A percentile compares a stretch with the other conserved stretches of the same genome.
Conservation (phyloP, 2,113 vertebrate genomes). For the Seriola quinqueradiata region DNA sequence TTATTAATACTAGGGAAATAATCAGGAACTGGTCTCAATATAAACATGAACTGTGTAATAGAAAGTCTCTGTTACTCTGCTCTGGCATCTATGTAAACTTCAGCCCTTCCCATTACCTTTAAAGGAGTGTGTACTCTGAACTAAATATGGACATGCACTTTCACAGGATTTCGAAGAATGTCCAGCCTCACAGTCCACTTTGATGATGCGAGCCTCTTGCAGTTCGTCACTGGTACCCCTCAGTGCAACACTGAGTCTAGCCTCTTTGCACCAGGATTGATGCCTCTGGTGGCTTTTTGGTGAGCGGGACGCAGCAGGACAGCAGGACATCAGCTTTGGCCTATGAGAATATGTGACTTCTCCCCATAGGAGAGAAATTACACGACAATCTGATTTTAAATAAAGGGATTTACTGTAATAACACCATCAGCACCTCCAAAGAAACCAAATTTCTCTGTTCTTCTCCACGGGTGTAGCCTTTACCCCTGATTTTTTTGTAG, state of each 20-base stretch:
- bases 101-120: conserved; percentile 92
- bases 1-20: conserved; percentile 17
- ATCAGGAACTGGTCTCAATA: conserved; percentile 22
- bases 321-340: conserved; percentile 48
- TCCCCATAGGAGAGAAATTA: conserved; percentile 9
- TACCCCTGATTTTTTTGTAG: background rate
- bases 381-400: conserved; percentile 1
- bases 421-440: background rate
- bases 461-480: background rate
- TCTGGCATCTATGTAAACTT: conserved; percentile 85
- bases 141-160: conserved; percentile 99
- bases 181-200: conserved; percentile 90
- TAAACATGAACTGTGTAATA: conserved; percentile 68
- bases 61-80: conserved; percentile 77
- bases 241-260: conserved; percentile 53
- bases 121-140: conserved; percentile 93
- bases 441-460: background rate
- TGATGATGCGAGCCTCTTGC: conserved; percentile 82
- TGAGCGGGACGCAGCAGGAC: conserved; percentile 55
- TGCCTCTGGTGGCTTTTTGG: conserved; percentile 63
- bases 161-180: conserved; percentile 96
- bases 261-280: conserved; percentile 68
- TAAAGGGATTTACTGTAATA: conserved; percentile 16
- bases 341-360: conserved; percentile 29
- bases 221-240: conserved; percentile 73